These are phyloP conservation scores for Rhingia rostrata DNA, from an alignment of 2,888 invertebrate genomes.

Conservation along the genomic window DNA sequence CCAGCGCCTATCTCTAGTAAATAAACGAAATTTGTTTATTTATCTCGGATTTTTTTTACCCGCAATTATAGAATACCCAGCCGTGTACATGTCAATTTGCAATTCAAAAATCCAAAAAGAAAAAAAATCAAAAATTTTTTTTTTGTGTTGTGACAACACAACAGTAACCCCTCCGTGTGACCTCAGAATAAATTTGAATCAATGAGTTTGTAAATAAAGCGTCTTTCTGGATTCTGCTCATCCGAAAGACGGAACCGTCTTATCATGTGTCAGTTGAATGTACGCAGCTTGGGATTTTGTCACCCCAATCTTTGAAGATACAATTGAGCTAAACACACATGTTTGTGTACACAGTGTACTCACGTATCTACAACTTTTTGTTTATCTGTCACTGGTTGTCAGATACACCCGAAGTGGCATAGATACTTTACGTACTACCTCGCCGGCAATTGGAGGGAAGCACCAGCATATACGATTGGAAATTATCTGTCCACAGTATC, in stretches of 20 bases:
- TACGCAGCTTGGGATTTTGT: constrained; percentile 19
- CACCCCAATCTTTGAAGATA: constrained; percentile 34
- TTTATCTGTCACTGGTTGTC: background rate
- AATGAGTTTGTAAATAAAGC: constrained; percentile 43
- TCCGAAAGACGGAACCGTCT: constrained; percentile 7
- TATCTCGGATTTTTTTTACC: too few relatives aligned
- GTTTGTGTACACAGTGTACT: background rate
- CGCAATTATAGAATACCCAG: constrained; percentile 33
- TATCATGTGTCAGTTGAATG: constrained; percentile 33
- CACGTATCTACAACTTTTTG: background rate
- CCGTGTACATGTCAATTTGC: constrained; percentile 45
- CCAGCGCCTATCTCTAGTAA: constrained; percentile 11
- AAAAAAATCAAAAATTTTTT: background rate
- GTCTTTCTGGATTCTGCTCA: background rate
- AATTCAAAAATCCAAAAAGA: constrained; percentile 20
- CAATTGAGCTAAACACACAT: constrained; percentile 31
- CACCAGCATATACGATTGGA: constrained; percentile 11
- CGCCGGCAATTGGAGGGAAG: constrained; percentile 6
- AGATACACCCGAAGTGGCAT: background rate
- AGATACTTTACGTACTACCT: background rate
- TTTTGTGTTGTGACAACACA: constrained; percentile 22
- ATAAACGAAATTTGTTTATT: constrained; percentile 25
- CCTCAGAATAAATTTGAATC: constrained; percentile 67
- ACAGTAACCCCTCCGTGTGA: constrained; percentile 44
- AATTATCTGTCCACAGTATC: constrained; percentile 31